phyloP scores from a whole-genome alignment of 2,113 vertebrate genomes.

The Hippopotamus amphibius region DNA sequence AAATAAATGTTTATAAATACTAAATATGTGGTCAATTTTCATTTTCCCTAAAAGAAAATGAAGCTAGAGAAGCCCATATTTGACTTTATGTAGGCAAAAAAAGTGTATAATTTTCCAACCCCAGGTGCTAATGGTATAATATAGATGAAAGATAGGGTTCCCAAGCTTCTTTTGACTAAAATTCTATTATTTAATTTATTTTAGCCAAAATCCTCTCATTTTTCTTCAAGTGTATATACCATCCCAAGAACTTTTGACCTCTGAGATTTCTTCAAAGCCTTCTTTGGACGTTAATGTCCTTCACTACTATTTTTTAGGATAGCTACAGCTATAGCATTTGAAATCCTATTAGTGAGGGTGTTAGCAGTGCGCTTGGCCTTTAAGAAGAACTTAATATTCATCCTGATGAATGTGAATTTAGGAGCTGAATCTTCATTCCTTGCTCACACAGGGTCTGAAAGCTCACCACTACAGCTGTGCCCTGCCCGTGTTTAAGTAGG shows the following conservation, averaged over 20 bases:
- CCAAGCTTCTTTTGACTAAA: constrained; percentile 25
- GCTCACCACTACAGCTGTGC: not conserved
- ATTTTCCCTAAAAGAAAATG: constrained; percentile 30
- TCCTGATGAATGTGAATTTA: constrained; percentile 46
- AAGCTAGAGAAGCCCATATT: not conserved
- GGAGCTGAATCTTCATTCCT: not conserved
- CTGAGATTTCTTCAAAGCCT: constrained; percentile 56
- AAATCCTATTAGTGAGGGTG: constrained; percentile 62
- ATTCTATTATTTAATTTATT: constrained; percentile 33
- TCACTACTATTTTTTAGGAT: constrained; percentile 61
- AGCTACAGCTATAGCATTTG: constrained; percentile 48
- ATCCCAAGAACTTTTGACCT: constrained; percentile 19
- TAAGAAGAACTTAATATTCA: constrained; percentile 48
- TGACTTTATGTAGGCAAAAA: not conserved
- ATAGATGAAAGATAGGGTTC: not conserved
- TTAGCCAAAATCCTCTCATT: not conserved
- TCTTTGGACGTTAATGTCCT: constrained; percentile 43
- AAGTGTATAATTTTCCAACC: not conserved
- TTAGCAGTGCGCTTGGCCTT: not conserved
- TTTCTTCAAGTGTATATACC: not conserved
- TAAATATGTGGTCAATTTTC: constrained; percentile 26
- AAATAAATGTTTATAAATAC: constrained; percentile 1
- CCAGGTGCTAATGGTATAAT: not conserved
- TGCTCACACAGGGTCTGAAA: not conserved
- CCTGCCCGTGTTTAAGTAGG: constrained; percentile 16